Base-by-base conservation (phyloP, 2,888 invertebrate species). In the Clanis bilineata region DNA sequence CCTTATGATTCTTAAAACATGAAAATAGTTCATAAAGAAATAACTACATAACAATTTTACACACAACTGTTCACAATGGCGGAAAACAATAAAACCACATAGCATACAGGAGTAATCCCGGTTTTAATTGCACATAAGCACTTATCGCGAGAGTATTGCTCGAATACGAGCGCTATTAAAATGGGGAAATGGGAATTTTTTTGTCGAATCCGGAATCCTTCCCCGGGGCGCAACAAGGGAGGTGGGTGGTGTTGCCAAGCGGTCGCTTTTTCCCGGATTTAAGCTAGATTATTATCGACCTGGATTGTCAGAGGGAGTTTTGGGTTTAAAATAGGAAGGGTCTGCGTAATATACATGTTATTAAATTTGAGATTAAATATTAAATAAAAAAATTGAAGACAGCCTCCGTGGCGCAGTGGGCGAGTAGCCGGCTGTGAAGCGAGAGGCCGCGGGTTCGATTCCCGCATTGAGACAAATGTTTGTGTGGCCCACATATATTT, bases 161-260 rank as follows among this genome's bases (percentile, higher is more conserved):
- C 25, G 28, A 69, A 72, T 69, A 51, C 32, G 41, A 18, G 51
- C 28, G 51, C 51, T 51, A 51, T 51, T 70, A 69, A 60, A 70
- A 58, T 62, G 64, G 63, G 56, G 69, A 73, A 76, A 74, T 71
- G 71, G 70, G 70, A 62, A 63, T 64, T 71, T 72, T n/a, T 70
- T 70, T 32, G 51, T 10, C 32, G 15, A 32, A 51, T 32, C 18
- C 18, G 18, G 15, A 32, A 51, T 32, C 18, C 18, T 10, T 51
- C 32, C 51, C 18, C 18, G 51, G 18, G 32, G 51, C 28, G 32
- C 10, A 32, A 18, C 18, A 32, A 28, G 7, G 18, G 28, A 18
- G 28, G 21, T 3, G 41, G 18, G 9, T 7, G 9, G 18, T 1
- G 41, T 6, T 41, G 18, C 41, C 41, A 41, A 7, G 18, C 41